phyloP scores from a whole-genome alignment of 2,113 vertebrate genomes.

The Pongo pygmaeus region DNA sequence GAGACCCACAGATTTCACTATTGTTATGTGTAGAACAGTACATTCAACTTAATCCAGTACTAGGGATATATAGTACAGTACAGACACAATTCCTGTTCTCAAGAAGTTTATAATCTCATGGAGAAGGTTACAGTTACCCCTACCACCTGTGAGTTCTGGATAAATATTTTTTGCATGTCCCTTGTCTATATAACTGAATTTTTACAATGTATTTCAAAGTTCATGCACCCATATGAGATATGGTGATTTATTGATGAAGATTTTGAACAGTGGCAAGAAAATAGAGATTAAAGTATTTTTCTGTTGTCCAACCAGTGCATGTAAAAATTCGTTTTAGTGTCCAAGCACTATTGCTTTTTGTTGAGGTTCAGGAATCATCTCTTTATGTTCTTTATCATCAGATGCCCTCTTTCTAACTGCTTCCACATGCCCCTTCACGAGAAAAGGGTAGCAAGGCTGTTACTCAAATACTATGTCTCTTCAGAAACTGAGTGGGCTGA shows the following conservation, averaged over 20 bases:
- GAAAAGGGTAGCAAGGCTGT: not conserved
- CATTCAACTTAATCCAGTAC: not conserved
- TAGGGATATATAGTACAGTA: fast-evolving
- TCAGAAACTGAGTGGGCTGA: not conserved
- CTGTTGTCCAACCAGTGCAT: too few species aligned
- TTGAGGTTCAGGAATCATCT: not conserved
- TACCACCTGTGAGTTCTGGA: not conserved
- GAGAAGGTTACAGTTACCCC: not conserved
- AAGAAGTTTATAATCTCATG: not conserved
- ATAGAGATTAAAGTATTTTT: not conserved
- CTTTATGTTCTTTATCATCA: not conserved
- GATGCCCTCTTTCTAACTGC: too few species aligned
- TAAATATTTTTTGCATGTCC: not conserved
- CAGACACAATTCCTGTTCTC: not conserved
- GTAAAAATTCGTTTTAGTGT: not conserved
- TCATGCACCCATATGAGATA: not conserved
- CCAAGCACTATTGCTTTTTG: not conserved
- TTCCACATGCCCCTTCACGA: not conserved
- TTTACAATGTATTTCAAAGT: not conserved
- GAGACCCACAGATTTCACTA: not conserved
- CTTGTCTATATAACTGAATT: not conserved
- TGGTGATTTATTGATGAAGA: not conserved
- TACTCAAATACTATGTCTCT: not conserved
- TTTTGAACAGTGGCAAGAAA: not conserved
- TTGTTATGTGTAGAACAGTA: not conserved